phyloP scores from a whole-genome alignment of 2,113 vertebrate genomes.

The Pontoporia blainvillei region DNA sequence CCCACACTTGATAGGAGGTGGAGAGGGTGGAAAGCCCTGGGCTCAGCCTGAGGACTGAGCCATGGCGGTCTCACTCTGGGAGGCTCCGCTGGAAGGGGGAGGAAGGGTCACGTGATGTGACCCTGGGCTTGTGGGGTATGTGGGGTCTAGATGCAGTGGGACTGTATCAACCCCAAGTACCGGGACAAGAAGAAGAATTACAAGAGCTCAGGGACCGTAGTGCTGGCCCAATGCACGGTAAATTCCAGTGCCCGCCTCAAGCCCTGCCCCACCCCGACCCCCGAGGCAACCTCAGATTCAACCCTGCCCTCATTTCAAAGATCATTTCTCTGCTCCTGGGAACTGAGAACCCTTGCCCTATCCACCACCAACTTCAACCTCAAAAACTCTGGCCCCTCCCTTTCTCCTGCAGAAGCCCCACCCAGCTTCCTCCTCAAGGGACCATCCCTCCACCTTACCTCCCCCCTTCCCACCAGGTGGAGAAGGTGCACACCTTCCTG shows the following conservation, averaged over 20 bases:
- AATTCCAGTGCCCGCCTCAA: not conserved
- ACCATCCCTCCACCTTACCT: not conserved
- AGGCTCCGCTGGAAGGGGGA: not conserved
- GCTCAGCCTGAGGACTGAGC: not conserved
- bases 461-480: constrained; percentile 58
- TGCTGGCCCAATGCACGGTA: constrained; percentile 76
- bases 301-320: not conserved
- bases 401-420: not conserved
- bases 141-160: constrained; percentile 76
- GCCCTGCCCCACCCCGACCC: not conserved
- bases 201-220: constrained; percentile 74
- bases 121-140: constrained; percentile 10
- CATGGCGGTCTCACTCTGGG: not conserved
- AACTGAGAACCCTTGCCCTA: not conserved
- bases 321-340: not conserved
- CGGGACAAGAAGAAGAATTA: constrained; percentile 80
- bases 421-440: not conserved
- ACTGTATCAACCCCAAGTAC: constrained; percentile 80
- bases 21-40: not conserved
- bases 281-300: not conserved
- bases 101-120: not conserved
- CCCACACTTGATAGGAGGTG: not conserved
- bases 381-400: not conserved
- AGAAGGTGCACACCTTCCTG: constrained; percentile 79
- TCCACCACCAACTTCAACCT: not conserved